Conservation (phyloP, 2,888 invertebrate species). For the Penaeus monodon region DNA sequence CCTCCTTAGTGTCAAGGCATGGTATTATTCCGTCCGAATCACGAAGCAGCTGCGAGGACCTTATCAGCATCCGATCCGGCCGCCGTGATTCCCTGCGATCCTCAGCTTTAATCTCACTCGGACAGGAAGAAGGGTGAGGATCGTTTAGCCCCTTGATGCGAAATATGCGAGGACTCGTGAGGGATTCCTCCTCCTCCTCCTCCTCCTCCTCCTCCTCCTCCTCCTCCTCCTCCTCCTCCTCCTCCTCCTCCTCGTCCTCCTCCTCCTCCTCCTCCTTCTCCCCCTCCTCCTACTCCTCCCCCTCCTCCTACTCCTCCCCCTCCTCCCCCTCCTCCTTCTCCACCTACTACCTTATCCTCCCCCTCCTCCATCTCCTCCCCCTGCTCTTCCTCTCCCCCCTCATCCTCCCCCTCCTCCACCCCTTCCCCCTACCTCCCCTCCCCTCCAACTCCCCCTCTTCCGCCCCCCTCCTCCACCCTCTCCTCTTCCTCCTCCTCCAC, state of each 20-base stretch:
- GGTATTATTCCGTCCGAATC: background rate
- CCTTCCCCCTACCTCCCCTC: background rate
- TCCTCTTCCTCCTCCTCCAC: background rate
- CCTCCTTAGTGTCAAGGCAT: background rate
- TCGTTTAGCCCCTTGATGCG: too few relatives aligned
- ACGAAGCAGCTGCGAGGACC: background rate
- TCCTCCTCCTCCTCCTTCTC: background rate
- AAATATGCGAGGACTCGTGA: too few relatives aligned
- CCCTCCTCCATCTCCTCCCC: background rate
- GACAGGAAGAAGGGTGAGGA: too few relatives aligned
- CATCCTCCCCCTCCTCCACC: too few relatives aligned
- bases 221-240: background rate
- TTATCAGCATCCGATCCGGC: background rate
- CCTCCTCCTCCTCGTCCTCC: background rate
- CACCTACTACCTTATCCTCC: too few relatives aligned
- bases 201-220: background rate
- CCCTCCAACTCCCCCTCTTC: too few relatives aligned
- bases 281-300: background rate
- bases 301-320: background rate
- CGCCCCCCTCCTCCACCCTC: background rate
- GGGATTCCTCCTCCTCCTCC: background rate
- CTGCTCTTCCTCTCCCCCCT: background rate
- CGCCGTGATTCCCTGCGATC: slow-evolving; percentile 3
- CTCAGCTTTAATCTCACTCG: background rate
- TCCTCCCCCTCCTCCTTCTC: too few relatives aligned